Base-by-base conservation (phyloP, 2,888 invertebrate species). In the Pseudoips prasinana region DNA sequence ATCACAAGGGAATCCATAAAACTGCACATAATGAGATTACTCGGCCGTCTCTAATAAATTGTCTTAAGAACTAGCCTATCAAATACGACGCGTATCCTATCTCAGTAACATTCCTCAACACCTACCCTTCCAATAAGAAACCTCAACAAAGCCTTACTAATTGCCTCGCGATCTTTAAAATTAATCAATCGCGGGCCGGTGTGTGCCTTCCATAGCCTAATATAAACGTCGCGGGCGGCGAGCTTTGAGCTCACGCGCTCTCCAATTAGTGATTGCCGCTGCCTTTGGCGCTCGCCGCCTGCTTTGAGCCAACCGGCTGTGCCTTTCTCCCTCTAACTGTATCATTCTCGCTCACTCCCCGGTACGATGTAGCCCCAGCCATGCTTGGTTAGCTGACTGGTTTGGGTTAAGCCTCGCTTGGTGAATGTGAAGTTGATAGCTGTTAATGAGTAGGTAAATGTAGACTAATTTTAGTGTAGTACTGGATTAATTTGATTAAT, bases 211-310 rank as follows among this genome's bases (percentile, higher is more conserved):
- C 14, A 14, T 14, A 14, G 76, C 75, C 77, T 82, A 85, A 85
- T 86, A 85, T 86, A 86, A 85, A 86, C 83, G 88, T 86, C 76
- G 84, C 69, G 65, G 57, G 56, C 81, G 79, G 83, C 73, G 64
- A 46, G 61, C 81, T 88, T 88, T 88, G 87, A 85, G 74, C 73
- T 75, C 64, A 68, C 71, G 76, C 74, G 68, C 72, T 75, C 85
- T 85, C 88, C 88, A 88, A 88, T 88, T 88, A 88, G 84, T 83
- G 79, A 40, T 58, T 64, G 75, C 88, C 88, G 87, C 74, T 77
- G 86, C 87, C 87, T 88, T 88, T 86, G 82, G 82, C 80, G 77
- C 73, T 70, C 60, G 77, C 85, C 85, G 86, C 73, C 70, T 69
- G 73, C 76, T 80, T 79, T 74, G 74, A 68, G 61, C 54, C 63